Evolutionary conservation across 2,888 invertebrate species (phyloP).

Genomic region (Athrips mouffetella): DNA sequence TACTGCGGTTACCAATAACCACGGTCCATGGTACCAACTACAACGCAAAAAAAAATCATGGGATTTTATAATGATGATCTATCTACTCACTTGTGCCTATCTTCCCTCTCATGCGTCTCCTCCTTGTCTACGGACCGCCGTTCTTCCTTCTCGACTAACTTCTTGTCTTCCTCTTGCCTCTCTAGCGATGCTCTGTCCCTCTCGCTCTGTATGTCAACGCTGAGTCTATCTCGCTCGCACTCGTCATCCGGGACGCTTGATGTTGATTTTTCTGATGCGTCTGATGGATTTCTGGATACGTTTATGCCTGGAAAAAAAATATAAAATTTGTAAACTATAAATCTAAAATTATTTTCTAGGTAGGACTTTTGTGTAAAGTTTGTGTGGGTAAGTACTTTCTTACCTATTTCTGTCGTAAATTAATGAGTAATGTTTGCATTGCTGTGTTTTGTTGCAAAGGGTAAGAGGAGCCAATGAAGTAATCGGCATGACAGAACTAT

Average conservation of each 20-base stretch:
- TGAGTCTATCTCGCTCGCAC: conserved; percentile 19
- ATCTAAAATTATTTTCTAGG: no score
- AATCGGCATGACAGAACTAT: no score
- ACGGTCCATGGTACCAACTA: no score
- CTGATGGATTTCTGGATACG: conserved; percentile 68
- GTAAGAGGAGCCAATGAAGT: no score
- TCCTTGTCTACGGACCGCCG: conserved; percentile 30
- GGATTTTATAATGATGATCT: no score
- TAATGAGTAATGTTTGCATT: no score
- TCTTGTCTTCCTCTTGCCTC: conserved; percentile 31
- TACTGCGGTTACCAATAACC: no score
- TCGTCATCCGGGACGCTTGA: conserved; percentile 29
- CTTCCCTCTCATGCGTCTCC: conserved; percentile 30
- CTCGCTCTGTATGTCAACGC: conserved; percentile 16
- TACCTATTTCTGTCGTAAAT: no score
- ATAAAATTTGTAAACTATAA: neutral
- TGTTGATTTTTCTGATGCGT: conserved; percentile 56
- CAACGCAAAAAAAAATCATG: no score
- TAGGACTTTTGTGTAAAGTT: no score
- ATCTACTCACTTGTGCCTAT: conserved; percentile 44
- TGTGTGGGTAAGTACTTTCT: no score
- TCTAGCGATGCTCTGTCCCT: conserved; percentile 19
- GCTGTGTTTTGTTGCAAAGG: no score
- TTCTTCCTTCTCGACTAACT: conserved; percentile 27
- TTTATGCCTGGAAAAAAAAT: conserved; percentile 46